phyloP scores from a whole-genome alignment of 2,888 invertebrate species.

The Ellobium chinense region DNA sequence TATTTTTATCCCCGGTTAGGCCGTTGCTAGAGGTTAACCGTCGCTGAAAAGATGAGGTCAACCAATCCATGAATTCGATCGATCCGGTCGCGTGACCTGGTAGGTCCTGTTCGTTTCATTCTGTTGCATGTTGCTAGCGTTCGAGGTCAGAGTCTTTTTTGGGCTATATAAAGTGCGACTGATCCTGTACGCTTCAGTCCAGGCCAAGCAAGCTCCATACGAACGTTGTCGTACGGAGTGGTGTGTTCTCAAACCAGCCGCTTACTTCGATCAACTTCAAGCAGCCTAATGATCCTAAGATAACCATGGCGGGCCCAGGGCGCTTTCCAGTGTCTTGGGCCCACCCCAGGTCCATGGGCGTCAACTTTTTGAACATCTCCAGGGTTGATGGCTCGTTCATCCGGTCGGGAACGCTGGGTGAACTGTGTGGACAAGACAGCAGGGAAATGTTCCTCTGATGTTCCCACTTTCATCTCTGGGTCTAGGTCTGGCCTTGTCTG shows the following conservation, averaged over 20 bases:
- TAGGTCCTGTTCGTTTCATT: too few species aligned
- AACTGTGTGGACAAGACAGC: neutral
- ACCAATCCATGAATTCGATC: neutral
- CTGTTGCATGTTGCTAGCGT: too few species aligned
- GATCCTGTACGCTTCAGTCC: neutral
- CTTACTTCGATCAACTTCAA: slow-evolving; percentile 28
- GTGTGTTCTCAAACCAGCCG: slow-evolving; percentile 15
- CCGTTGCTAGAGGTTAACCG: too few species aligned
- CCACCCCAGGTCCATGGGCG: slow-evolving; percentile 29
- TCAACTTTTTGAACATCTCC: neutral
- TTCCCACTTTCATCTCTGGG: neutral
- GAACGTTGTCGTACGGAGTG: neutral
- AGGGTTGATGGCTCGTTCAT: slow-evolving; percentile 15
- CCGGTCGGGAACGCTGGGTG: neutral
- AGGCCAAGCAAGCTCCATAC: neutral
- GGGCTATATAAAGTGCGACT: neutral
- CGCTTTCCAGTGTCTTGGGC: slow-evolving; percentile 25
- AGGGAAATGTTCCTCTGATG: neutral
- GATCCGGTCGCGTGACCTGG: too few species aligned
- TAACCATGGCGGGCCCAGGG: slow-evolving; percentile 34
- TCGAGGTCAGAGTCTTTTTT: too few species aligned
- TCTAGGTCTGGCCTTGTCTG: slow-evolving; percentile 15
- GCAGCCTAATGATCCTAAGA: neutral
- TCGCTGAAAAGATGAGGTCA: too few species aligned
- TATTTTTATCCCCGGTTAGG: too few species aligned